Evolutionary conservation across 2,113 vertebrate species (phyloP).

Genomic region (human): GRCh38 chr6:118876001-118876500

Average conservation of each 20-base stretch:
- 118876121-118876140: not conserved
- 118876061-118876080: not conserved
- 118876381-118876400: too few relatives aligned
- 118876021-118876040: not conserved
- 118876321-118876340: not conserved
- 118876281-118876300: not conserved
- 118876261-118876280: not conserved
- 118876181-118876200: not conserved
- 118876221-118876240: not conserved
- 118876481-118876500: not conserved
- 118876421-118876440: not conserved
- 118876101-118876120: not conserved
- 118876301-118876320: not conserved
- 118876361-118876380: not conserved
- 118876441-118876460: not conserved
- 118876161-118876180: not conserved
- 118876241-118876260: not conserved
- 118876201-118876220: not conserved
- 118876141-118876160: not conserved
- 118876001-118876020: not conserved
- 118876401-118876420: not conserved
- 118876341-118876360: not conserved
- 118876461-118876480: too few relatives aligned
- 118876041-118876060: not conserved
- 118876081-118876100: not conserved